These are phyloP conservation scores for Gracilinanus agilis DNA, from an alignment of 2,113 vertebrate genomes.

Conservation along the genomic window DNA sequence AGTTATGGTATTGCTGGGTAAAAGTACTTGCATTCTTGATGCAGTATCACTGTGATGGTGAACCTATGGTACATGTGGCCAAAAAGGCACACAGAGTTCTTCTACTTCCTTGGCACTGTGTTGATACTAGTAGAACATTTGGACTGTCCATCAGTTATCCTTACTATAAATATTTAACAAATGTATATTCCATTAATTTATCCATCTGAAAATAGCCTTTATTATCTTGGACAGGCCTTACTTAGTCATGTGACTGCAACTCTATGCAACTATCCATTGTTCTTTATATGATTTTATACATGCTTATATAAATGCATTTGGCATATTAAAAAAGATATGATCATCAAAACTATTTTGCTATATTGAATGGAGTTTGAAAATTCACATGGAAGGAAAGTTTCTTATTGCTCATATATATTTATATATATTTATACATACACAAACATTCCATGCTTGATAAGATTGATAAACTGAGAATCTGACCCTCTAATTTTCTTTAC, in stretches of 20 bases:
- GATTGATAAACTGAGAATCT: conserved; percentile 34
- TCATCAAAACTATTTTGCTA: not conserved
- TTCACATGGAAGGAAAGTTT: conserved; percentile 10
- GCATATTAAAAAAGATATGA: not conserved
- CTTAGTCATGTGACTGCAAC: too few relatives aligned
- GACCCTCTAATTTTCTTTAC: conserved; percentile 34
- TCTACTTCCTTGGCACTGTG: not conserved
- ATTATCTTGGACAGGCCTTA: too few relatives aligned
- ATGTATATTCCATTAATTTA: too few relatives aligned
- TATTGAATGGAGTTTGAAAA: not conserved
- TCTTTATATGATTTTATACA: too few relatives aligned
- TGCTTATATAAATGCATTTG: too few relatives aligned
- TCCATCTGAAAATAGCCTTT: too few relatives aligned
- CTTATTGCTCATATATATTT: conserved; percentile 24
- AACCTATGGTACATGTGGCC: too few relatives aligned
- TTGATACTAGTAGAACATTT: not conserved
- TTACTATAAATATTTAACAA: not conserved
- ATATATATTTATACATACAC: conserved; percentile 27
- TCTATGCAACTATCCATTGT: too few relatives aligned
- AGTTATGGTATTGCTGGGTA: too few relatives aligned
- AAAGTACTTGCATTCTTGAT: too few relatives aligned
- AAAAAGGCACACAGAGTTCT: too few relatives aligned
- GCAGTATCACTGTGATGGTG: too few relatives aligned
- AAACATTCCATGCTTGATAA: conserved; percentile 54
- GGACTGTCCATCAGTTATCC: not conserved